Percentiles rank a stretch among this genome's conserved stretches.
These are phyloP conservation scores for Notechis scutatus DNA, from an alignment of 2,113 vertebrate species.

Conservation along the genomic window DNA sequence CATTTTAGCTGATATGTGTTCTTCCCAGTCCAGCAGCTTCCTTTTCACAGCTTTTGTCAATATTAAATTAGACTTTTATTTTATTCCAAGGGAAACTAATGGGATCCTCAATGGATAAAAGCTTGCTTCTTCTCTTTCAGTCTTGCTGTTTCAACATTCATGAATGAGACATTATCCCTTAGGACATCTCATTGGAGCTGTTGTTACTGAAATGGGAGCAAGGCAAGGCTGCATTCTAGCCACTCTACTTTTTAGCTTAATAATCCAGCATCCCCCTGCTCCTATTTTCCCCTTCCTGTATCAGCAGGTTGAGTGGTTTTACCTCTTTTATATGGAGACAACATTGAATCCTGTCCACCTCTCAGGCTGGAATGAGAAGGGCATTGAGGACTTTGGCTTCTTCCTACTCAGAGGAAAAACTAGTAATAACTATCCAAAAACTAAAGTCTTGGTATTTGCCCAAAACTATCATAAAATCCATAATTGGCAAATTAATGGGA, in stretches of 20 bases:
- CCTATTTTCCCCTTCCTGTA: not conserved
- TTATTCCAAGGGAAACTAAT: not conserved
- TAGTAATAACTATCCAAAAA: not conserved
- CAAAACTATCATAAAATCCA: not conserved
- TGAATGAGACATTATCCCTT: not conserved
- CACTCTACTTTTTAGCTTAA: not conserved
- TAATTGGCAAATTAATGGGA: not conserved
- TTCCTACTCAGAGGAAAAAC: not conserved
- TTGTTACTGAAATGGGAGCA: not conserved
- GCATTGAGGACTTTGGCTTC: not conserved
- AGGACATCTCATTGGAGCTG: not conserved
- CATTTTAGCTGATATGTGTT: not conserved
- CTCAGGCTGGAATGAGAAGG: not conserved
- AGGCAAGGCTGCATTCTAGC: not conserved
- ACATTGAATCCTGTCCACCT: not conserved
- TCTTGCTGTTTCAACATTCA: not conserved
- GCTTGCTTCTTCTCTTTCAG: not conserved
- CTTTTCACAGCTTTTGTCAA: not conserved
- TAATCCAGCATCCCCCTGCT: not conserved
- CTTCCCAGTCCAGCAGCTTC: not conserved
- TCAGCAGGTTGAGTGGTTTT: not conserved
- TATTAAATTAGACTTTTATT: not conserved
- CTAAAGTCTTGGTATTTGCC: not conserved
- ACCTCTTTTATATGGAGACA: not conserved
- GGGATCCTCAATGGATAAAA: not conserved